Evolutionary conservation across 2,888 invertebrate species (phyloP).

Genomic region (Blera fallax): DNA sequence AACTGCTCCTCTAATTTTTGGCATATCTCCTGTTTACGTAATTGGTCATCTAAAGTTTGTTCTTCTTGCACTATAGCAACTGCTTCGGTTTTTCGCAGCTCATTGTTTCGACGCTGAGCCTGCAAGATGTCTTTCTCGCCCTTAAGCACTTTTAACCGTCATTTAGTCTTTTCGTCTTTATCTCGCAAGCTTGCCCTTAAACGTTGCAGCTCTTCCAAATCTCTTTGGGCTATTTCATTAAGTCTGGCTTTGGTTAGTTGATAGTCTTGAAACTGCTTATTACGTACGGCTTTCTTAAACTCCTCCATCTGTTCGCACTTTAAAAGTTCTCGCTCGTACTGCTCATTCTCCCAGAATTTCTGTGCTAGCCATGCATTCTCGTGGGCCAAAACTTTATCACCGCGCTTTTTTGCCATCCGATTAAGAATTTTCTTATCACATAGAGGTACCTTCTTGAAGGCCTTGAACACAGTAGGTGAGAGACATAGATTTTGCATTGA

Average conservation of each 20-base stretch:
- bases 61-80: conserved; percentile 79
- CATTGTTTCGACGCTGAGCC: conserved; percentile 78
- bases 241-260: conserved; percentile 78
- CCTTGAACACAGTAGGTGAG: conserved; percentile 78
- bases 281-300: conserved; percentile 78
- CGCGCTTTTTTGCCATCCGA: conserved; percentile 81
- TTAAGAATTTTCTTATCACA: conserved; percentile 81
- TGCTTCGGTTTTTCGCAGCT: conserved; percentile 78
- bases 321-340: conserved; percentile 79
- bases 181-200: conserved; percentile 77
- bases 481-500: conserved; percentile 80
- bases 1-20: conserved; percentile 78
- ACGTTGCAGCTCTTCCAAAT: conserved; percentile 78
- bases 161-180: conserved; percentile 78
- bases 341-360: conserved; percentile 81
- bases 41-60: conserved; percentile 77
- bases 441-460: conserved; percentile 78
- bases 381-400: conserved; percentile 77
- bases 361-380: conserved; percentile 81
- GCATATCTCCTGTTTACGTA: conserved; percentile 79
- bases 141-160: conserved; percentile 78
- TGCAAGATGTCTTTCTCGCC: conserved; percentile 77
- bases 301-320: conserved; percentile 80
- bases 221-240: conserved; percentile 78
- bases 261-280: conserved; percentile 80